Percentiles rank a stretch among this genome's conserved stretches.
These are phyloP conservation scores for Drosophila takahashii DNA, from an alignment of 1,140 invertebrate species.

Conservation along the genomic window DNA sequence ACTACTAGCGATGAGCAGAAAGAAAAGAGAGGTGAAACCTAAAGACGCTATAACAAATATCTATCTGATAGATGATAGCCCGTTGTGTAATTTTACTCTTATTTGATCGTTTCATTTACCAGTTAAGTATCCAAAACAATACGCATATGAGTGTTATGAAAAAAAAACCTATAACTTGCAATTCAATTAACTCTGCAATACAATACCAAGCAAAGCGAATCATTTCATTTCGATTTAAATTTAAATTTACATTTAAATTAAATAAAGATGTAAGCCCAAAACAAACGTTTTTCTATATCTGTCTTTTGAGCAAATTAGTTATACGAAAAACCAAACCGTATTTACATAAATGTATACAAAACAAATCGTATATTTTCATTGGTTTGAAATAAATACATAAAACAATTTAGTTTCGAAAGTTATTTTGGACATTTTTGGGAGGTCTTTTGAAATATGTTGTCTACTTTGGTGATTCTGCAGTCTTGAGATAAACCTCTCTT, in stretches of 20 bases:
- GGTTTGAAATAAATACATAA: slow-evolving; percentile 70
- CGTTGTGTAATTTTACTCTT: slow-evolving; percentile 62
- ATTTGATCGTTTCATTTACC: slow-evolving; percentile 59
- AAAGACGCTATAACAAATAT: slow-evolving; percentile 65
- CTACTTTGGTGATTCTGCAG: neutral
- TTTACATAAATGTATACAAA: slow-evolving; percentile 65
- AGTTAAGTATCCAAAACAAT: slow-evolving; percentile 42
- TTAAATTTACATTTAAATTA: slow-evolving; percentile 50
- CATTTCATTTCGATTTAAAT: slow-evolving; percentile 65
- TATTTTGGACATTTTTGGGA: slow-evolving; percentile 23
- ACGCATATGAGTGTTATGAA: slow-evolving; percentile 39
- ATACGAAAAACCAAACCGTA: slow-evolving; percentile 45
- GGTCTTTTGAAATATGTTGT: slow-evolving; percentile 9
- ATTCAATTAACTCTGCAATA: slow-evolving; percentile 49
- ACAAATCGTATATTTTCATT: slow-evolving; percentile 64
- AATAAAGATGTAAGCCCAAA: slow-evolving; percentile 62
- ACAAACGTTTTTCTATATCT: slow-evolving; percentile 60
- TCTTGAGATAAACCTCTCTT: too few relatives aligned
- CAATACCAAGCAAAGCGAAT: slow-evolving; percentile 47
- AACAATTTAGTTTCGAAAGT: slow-evolving; percentile 37
- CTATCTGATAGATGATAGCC: slow-evolving; percentile 50
- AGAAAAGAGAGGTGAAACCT: slow-evolving; percentile 58
- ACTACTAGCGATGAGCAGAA: slow-evolving; percentile 49
- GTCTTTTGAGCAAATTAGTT: slow-evolving; percentile 72
- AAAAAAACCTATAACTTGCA: slow-evolving; percentile 23